Conservation (phyloP, 2,888 invertebrate species). For the Electrophaes corylata region DNA sequence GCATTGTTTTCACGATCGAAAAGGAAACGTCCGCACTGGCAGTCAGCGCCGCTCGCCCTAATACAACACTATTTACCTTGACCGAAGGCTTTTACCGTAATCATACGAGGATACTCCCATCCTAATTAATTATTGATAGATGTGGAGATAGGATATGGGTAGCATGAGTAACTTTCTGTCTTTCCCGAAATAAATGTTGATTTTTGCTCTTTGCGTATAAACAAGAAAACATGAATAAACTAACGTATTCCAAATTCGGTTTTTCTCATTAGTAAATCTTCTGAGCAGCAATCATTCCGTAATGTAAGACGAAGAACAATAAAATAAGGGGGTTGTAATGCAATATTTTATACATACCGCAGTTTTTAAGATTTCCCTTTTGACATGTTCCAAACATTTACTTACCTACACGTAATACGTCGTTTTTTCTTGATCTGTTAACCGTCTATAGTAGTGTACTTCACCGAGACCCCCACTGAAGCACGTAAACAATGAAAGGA, state of each 20-base stretch:
- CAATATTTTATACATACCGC: slow-evolving; percentile 30
- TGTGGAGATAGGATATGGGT: slow-evolving; percentile 27
- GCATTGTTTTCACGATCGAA: slow-evolving; percentile 70
- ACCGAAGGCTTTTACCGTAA: slow-evolving; percentile 59
- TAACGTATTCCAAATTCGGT: neutral
- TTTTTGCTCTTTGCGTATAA: neutral
- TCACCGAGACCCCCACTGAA: slow-evolving; percentile 24
- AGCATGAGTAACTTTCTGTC: slow-evolving; percentile 22
- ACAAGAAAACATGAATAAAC: no score
- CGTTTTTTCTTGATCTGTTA: slow-evolving; percentile 28
- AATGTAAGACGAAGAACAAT: neutral
- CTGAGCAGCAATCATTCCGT: neutral
- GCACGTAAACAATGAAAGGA: slow-evolving; percentile 23
- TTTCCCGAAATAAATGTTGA: slow-evolving; percentile 16
- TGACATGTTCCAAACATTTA: slow-evolving; percentile 31
- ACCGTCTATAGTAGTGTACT: slow-evolving; percentile 25
- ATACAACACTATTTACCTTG: slow-evolving; percentile 71
- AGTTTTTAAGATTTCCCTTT: slow-evolving; percentile 33
- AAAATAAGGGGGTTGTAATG: slow-evolving; percentile 21
- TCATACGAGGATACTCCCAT: slow-evolving; percentile 46
- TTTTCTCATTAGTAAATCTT: neutral
- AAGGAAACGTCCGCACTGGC: slow-evolving; percentile 66
- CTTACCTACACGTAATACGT: slow-evolving; percentile 5
- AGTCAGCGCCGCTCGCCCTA: slow-evolving; percentile 55
- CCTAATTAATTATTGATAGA: slow-evolving; percentile 40